These are phyloP conservation scores for Baronia brevicornis DNA, from an alignment of 2,888 invertebrate genomes.

Conservation along the genomic window DNA sequence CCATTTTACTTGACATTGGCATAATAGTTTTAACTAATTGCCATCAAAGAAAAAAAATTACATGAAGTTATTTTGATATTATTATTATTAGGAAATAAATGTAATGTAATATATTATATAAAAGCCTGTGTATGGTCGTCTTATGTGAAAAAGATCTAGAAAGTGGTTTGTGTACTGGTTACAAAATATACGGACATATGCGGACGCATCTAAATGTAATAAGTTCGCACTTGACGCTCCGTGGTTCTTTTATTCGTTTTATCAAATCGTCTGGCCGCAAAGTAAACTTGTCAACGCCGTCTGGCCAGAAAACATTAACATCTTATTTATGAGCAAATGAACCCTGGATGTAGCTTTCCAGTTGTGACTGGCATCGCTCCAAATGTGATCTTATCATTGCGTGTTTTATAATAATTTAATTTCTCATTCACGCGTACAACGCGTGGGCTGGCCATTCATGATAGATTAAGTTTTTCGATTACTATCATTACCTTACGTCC, in stretches of 20 bases:
- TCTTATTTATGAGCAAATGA: slow-evolving; percentile 44
- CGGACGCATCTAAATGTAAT: slow-evolving; percentile 8
- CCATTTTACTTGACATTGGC: no score
- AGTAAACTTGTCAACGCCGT: slow-evolving; percentile 54
- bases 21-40: no score
- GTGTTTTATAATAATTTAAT: slow-evolving; percentile 33
- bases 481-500: slow-evolving; percentile 5
- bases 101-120: no score
- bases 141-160: no score
- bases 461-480: slow-evolving; percentile 20
- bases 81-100: no score
- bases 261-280: slow-evolving; percentile 36
- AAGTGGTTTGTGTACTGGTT: no score
- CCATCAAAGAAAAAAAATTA: no score
- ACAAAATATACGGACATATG: no score
- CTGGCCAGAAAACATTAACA: slow-evolving; percentile 41
- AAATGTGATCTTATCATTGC: slow-evolving; percentile 29
- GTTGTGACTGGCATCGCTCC: slow-evolving; percentile 37
- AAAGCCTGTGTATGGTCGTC: no score
- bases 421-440: slow-evolving; percentile 32
- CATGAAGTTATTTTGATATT: no score
- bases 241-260: slow-evolving; percentile 27
- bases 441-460: slow-evolving; percentile 27
- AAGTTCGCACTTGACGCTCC: slow-evolving; percentile 5
- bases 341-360: slow-evolving; percentile 33